Percentiles rank a stretch among this genome's conserved stretches.
phyloP scores from a whole-genome alignment of 2,888 invertebrate genomes.

The Pseudolycoriella hygida region DNA sequence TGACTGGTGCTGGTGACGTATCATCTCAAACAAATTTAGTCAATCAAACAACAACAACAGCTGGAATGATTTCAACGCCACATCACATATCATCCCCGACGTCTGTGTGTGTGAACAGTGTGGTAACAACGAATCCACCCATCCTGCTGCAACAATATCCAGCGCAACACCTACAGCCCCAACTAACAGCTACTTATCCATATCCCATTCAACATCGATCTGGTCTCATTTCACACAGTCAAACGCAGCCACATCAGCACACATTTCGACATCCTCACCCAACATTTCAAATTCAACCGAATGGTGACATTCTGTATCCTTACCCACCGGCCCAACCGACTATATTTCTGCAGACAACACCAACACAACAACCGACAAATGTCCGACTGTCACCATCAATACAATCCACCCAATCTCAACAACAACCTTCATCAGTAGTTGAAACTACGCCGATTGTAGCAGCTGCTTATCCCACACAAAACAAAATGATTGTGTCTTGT shows the following conservation, averaged over 20 bases:
- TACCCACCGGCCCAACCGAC: conserved; percentile 16
- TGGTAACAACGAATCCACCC: background rate
- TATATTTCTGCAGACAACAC: conserved; percentile 10
- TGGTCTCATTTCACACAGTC: conserved; percentile 21
- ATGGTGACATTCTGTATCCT: conserved; percentile 38
- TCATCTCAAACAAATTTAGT: background rate
- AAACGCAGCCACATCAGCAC: conserved; percentile 15
- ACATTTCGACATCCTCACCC: conserved; percentile 19
- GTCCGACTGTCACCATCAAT: conserved; percentile 17
- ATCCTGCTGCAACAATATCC: conserved; percentile 6
- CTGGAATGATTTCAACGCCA: background rate
- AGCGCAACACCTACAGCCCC: conserved; percentile 9
- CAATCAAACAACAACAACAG: background rate
- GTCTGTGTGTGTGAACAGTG: background rate
- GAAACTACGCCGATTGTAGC: conserved; percentile 4
- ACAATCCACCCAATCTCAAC: conserved; percentile 1
- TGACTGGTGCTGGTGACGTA: conserved; percentile 1
- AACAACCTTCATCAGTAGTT: conserved; percentile 10
- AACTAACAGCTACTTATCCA: conserved; percentile 20
- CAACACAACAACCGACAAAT: conserved; percentile 4
- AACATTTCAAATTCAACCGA: conserved; percentile 31
- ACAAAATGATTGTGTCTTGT: conserved; percentile 39
- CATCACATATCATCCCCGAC: conserved; percentile 7
- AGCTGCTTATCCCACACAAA: conserved; percentile 16
- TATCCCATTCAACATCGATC: conserved; percentile 21